These are phyloP conservation scores for Leptatherina wallacei DNA, from an alignment of 2,797 vertebrate species.

Conservation along the genomic window DNA sequence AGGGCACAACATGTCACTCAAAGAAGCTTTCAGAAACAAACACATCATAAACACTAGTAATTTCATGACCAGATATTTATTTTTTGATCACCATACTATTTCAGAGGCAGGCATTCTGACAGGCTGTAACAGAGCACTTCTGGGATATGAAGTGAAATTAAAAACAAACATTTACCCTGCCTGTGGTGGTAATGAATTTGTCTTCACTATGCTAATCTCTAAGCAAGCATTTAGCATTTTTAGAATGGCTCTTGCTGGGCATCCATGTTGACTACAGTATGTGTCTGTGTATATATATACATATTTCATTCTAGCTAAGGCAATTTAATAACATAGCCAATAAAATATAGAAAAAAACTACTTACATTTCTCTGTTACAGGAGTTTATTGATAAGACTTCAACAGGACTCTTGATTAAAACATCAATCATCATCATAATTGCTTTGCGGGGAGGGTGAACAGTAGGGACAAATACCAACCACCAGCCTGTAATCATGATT, in stretches of 20 bases:
- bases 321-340: too few relatives aligned
- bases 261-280: constrained; percentile 18
- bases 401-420: too few relatives aligned
- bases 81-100: constrained; percentile 41
- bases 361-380: not conserved
- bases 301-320: not conserved
- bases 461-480: constrained; percentile 39
- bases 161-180: constrained; percentile 54
- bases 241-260: constrained; percentile 14
- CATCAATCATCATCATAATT: constrained; percentile 22
- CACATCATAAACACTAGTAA: constrained; percentile 36
- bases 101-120: constrained; percentile 26
- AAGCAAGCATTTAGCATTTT: constrained; percentile 31
- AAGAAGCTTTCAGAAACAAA: constrained; percentile 32
- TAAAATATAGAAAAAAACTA: constrained; percentile 1
- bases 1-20: constrained; percentile 46
- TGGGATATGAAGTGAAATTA: constrained; percentile 44
- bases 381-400: not conserved
- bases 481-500: constrained; percentile 50
- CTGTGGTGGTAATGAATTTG: constrained; percentile 38
- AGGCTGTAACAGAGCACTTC: constrained; percentile 12
- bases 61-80: constrained; percentile 45
- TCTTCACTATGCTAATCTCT: constrained; percentile 32
- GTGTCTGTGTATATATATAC: not conserved
- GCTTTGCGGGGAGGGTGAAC: constrained; percentile 22